Evolutionary conservation across 2,888 invertebrate genomes (phyloP), one percentile per base, ranked within the genome.

Genomic region (Siphlonurus alternatus): DNA sequence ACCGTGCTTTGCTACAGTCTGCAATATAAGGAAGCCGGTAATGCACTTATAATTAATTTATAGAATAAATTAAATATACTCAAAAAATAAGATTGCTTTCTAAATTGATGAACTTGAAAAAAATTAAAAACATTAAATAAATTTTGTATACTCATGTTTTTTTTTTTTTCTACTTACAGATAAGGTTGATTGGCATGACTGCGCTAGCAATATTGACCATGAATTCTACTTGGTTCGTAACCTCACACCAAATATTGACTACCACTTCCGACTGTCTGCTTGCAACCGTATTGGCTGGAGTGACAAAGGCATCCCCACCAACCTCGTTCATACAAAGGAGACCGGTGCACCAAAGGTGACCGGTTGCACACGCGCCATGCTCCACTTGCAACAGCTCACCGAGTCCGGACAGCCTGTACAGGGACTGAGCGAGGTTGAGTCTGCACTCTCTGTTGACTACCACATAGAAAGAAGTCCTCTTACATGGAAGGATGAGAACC

Each of bases 261-360:
- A 98, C 76, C 86, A 92, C 70, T 95, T 97, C 79, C 81, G 96
- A 65, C 79, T 97, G 25, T 85, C 91, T 0, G 92, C 94, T 0
- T 82, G 86, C 68, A 98, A 98, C 77, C 84, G 86, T 63, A 92
- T 97, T 72, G 97, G 97, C 0, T 93, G 93, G 89, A 93, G 96
- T 76, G 89, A 90, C 64, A 87, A 88, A 73, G 93, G 94, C 61
- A 87, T 90, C 67, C 87, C 91, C 0, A 88, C 92, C 1, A 82
- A 84, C 66, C 79, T 88, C 1, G 78, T 87, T 22, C 83, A 84
- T 71, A 94, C 94, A 0, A 81, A 81, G 68, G 79, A 79, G 54
- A 71, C 70, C 75, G 79, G 88, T 60, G 79, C 83, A 1, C 80
- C 85, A 0, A 90, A 89, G 73, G 81, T 94, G 51, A 85, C 87